Evolutionary conservation across 2,113 vertebrate genomes (phyloP).

Genomic region (Cepphus grylle): DNA sequence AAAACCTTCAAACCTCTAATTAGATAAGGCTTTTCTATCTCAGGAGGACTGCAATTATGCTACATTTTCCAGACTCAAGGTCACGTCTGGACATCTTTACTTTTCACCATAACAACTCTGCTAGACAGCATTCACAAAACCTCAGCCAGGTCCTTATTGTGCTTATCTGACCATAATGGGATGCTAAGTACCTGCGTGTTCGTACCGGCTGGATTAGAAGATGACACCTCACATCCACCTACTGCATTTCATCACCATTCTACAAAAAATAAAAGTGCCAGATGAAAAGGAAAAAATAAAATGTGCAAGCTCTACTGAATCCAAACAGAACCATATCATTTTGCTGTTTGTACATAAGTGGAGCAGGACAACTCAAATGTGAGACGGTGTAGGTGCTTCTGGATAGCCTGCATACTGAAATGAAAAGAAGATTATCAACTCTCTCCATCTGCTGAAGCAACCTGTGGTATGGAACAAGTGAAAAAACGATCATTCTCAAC

Average conservation of each 20-base stretch:
- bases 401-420: neutral
- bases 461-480: neutral
- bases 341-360: neutral
- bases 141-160: neutral
- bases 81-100: constrained; percentile 15
- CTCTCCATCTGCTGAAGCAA: neutral
- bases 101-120: neutral
- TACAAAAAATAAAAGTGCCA: neutral
- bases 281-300: neutral
- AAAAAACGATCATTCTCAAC: neutral
- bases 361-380: fast-evolving
- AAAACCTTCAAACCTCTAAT: constrained; percentile 27
- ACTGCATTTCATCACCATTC: neutral
- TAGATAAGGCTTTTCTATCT: neutral
- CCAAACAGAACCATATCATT: neutral
- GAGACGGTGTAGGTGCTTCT: neutral
- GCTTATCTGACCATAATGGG: neutral
- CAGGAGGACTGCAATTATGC: neutral
- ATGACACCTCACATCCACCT: neutral
- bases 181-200: neutral
- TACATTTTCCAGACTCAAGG: constrained; percentile 35
- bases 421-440: neutral
- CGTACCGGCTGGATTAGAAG: neutral
- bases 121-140: neutral
- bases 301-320: neutral